Percentiles rank a stretch among this genome's conserved stretches.
Evolutionary conservation across 37 sponge, comb jelly and placozoan genomes (phyloP).

Genomic region (Hormiphora californensis): DNA sequence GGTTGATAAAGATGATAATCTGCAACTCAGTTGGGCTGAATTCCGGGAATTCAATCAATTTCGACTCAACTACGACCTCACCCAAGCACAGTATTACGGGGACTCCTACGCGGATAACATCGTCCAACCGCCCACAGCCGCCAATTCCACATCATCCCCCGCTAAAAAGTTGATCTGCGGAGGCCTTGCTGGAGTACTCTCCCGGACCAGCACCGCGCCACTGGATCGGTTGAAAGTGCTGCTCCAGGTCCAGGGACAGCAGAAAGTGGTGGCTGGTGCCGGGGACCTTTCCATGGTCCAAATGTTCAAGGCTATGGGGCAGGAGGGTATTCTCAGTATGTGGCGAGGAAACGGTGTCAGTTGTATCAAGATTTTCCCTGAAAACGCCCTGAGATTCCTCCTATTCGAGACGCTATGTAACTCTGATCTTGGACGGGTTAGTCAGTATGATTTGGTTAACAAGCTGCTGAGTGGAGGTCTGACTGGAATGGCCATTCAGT

Average conservation of each 20-base stretch:
- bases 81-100: not conserved
- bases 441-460: not conserved
- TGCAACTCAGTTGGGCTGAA: slow-evolving; percentile 79
- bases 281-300: slow-evolving; percentile 60
- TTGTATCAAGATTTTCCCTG: slow-evolving; percentile 93
- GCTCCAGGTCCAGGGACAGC: slow-evolving; percentile 70
- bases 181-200: slow-evolving; percentile 69
- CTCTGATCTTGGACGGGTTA: not conserved
- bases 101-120: slow-evolving; percentile 23
- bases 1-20: slow-evolving; percentile 82
- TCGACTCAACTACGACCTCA: not conserved
- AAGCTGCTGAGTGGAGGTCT: slow-evolving; percentile 44
- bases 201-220: slow-evolving; percentile 88
- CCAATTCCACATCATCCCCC: slow-evolving; percentile 55
- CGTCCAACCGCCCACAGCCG: not conserved
- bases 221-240: slow-evolving; percentile 91
- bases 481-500: not conserved
- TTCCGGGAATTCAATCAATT: slow-evolving; percentile 76
- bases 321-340: slow-evolving; percentile 87
- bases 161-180: slow-evolving; percentile 77
- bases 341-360: slow-evolving; percentile 99
- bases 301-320: slow-evolving; percentile 73
- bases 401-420: slow-evolving; percentile 6
- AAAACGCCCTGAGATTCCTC: slow-evolving; percentile 86
- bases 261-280: slow-evolving; percentile 9